Evolutionary conservation across 2,113 vertebrate genomes (phyloP), one percentile per base, ranked within the genome.

Genomic region (Trachemys scripta): DNA sequence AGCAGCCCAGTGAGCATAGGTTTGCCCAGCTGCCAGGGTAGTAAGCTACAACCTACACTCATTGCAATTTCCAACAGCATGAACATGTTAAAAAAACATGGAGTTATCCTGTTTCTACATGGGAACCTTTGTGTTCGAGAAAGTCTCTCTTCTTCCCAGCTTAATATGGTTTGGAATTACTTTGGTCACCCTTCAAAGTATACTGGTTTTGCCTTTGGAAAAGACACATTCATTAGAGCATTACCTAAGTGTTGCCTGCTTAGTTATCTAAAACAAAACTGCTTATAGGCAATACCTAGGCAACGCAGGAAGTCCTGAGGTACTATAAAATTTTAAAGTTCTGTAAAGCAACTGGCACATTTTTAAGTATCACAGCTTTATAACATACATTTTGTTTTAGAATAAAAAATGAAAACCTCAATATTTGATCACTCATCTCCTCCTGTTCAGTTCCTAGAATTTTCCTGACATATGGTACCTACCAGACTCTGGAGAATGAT

Each of bases 291-390:
- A 94, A 38, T 31, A 90, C 94, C 92, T 92, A 93, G 87, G 90
- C 84, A 88, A n/a, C 80, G 4, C 11, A 2, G 31, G 35, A 42
- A 38, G 72, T 0, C 1, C 59, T 13, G 90, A 85, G 84, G 91
- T 56, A 8, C 3, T 56, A 10, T 80, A 50, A 57, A 7, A 6
- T 8, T 51, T 82, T 95, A 85, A 19, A 82, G 83, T 96, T 95
- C 88, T 4, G 87, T 94, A 91, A 95, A 89, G 72, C 82, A 86
- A 2, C 11, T 84, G 96, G 89, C 91, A 92, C 84, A 85, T 87
- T 31, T 91, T 92, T 90, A 94, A 22, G 90, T 80, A 90, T 83
- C 94, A 59, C 94, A 97, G 94, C 89, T 98, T 95, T 80, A 88
- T 93, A 19, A 8, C 8, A 62, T 10, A 56, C 80, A 69, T 65